A percentile compares a stretch with the other conserved stretches of the same genome.
These are phyloP conservation scores for Calycopis cecrops DNA, from an alignment of 1,140 invertebrate genomes.

Conservation along the genomic window DNA sequence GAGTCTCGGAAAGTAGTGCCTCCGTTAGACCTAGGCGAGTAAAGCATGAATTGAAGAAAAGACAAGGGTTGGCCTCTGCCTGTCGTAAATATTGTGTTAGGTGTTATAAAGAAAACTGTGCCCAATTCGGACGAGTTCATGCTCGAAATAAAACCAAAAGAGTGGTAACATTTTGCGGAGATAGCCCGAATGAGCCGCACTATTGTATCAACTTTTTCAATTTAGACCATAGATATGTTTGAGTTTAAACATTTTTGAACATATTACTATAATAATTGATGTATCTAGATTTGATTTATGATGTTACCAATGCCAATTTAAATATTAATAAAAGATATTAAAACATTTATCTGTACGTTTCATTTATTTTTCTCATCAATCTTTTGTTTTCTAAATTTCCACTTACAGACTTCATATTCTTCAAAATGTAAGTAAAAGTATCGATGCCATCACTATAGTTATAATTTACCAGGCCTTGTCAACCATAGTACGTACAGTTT, in stretches of 20 bases:
- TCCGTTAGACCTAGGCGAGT: conserved; percentile 14
- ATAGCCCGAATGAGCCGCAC: conserved; percentile 17
- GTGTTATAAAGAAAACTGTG: conserved; percentile 20
- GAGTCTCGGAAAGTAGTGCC: conserved; percentile 12
- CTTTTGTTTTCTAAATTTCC: conserved; percentile 21
- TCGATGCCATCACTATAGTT: conserved; percentile 16
- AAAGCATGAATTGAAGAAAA: conserved; percentile 20
- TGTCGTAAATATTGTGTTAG: conserved; percentile 18
- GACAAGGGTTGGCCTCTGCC: conserved; percentile 15
- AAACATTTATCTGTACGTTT: conserved; percentile 20
- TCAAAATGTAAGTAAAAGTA: conserved; percentile 22
- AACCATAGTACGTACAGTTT: conserved; percentile 18
- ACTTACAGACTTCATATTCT: conserved; percentile 21
- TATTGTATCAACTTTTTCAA: conserved; percentile 18
- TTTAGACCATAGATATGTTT: conserved; percentile 19
- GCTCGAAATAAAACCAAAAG: conserved; percentile 15
- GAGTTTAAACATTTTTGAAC: conserved; percentile 12
- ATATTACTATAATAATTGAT: conserved; percentile 13
- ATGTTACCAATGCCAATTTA: conserved; percentile 17
- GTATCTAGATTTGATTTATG: conserved; percentile 19
- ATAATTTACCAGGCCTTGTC: conserved; percentile 21
- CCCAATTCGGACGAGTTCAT: conserved; percentile 1
- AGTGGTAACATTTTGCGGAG: conserved; percentile 15
- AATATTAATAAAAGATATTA: conserved; percentile 21
- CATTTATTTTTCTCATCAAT: conserved; percentile 20